Evolutionary conservation across 53 echinoderm and acorn worm genomes (phyloP).

Genomic region (Pentamera pediparva): DNA sequence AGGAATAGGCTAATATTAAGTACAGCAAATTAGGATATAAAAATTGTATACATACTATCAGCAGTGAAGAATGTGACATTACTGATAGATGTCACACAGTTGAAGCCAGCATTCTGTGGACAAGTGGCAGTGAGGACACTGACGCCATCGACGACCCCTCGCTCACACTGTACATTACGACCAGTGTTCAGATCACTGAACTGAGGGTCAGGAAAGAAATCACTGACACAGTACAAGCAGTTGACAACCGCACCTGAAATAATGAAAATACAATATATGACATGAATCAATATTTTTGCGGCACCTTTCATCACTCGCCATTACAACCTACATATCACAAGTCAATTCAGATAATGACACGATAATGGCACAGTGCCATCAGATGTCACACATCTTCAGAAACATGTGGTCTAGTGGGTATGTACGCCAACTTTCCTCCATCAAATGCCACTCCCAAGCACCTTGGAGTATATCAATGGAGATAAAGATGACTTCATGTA

Average conservation of each 20-base stretch:
- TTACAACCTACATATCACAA: too few species aligned
- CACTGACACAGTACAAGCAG: constrained; percentile 11
- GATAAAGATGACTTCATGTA: too few species aligned
- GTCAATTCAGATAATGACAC: too few species aligned
- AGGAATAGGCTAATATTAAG: too few species aligned
- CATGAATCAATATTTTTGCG: not conserved
- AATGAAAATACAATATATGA: not conserved
- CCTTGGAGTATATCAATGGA: too few species aligned
- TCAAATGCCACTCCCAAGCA: too few species aligned
- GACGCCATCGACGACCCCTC: not conserved
- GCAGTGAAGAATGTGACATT: not conserved
- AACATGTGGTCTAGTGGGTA: too few species aligned
- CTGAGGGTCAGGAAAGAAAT: not conserved
- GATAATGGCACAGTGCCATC: too few species aligned
- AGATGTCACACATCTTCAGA: too few species aligned
- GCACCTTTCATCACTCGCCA: not conserved
- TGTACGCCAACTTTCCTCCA: too few species aligned
- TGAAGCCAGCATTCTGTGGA: constrained; percentile 3
- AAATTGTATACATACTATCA: not conserved
- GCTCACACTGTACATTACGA: constrained; percentile 12
- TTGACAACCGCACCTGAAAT: not conserved
- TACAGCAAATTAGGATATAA: too few species aligned
- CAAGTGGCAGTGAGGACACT: constrained; percentile 2
- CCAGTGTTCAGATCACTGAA: not conserved
- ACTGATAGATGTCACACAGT: not conserved